These are phyloP conservation scores for Monochamus saltuarius DNA, from an alignment of 1,140 invertebrate genomes.

Conservation along the genomic window DNA sequence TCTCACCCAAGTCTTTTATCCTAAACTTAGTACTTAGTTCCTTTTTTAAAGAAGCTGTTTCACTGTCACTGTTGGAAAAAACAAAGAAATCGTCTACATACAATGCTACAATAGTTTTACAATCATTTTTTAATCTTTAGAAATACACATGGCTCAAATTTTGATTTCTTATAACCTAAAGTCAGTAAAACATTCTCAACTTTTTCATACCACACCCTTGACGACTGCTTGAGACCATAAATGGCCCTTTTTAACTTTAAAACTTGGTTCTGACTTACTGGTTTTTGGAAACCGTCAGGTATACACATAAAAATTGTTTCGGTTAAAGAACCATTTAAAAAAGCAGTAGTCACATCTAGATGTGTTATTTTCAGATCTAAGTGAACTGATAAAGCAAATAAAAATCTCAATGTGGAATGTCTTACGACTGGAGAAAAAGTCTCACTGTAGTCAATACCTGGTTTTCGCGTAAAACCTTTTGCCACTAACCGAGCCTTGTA, in stretches of 20 bases:
- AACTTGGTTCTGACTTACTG: conserved; percentile 34
- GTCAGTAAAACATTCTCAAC: conserved; percentile 32
- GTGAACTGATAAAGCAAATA: conserved; percentile 29
- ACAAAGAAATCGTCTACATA: conserved; percentile 50
- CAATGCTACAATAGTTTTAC: conserved; percentile 40
- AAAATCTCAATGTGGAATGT: conserved; percentile 12
- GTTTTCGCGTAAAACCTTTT: too few relatives aligned
- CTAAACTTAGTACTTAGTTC: conserved; percentile 29
- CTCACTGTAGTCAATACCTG: too few relatives aligned
- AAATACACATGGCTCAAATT: conserved; percentile 45
- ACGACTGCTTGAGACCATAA: conserved; percentile 45
- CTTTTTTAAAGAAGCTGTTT: conserved; percentile 26
- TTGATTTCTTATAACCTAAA: conserved; percentile 39
- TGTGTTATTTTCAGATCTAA: conserved; percentile 29
- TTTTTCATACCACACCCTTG: conserved; percentile 37
- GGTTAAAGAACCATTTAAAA: conserved; percentile 42
- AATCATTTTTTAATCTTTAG: conserved; percentile 34
- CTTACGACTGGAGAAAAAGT: too few relatives aligned
- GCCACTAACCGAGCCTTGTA: too few relatives aligned
- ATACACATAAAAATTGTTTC: conserved; percentile 41
- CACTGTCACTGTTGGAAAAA: conserved; percentile 20
- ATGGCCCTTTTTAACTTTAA: conserved; percentile 42
- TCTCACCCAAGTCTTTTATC: conserved; percentile 36
- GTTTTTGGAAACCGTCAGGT: conserved; percentile 12
- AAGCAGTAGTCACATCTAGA: conserved; percentile 48